Percentiles rank a stretch among this genome's conserved stretches.
Conservation (phyloP, 2,797 vertebrate genomes). For the Alauda arvensis region DNA sequence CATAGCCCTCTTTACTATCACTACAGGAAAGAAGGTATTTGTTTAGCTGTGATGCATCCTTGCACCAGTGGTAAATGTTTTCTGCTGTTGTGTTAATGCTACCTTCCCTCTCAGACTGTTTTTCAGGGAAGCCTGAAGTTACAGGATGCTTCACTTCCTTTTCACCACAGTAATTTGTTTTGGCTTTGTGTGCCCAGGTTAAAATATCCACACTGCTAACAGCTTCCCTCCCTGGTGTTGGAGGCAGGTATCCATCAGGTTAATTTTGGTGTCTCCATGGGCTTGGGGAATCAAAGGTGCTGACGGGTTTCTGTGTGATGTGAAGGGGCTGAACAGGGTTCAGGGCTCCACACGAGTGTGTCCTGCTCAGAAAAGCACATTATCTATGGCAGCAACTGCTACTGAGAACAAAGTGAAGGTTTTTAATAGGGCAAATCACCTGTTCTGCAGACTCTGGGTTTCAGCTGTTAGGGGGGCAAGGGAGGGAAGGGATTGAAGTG, state of each 20-base stretch:
- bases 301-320: neutral
- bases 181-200: neutral
- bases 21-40: neutral
- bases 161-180: neutral
- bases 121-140: neutral
- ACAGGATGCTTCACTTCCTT: neutral
- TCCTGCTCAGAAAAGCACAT: neutral
- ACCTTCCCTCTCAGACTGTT: neutral
- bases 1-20: neutral
- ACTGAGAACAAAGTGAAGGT: neutral
- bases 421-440: neutral
- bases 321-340: neutral
- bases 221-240: neutral
- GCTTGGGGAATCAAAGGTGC: neutral
- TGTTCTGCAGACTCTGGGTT: neutral
- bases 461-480: neutral
- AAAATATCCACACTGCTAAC: neutral
- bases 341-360: accelerated
- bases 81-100: neutral
- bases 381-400: neutral
- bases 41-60: neutral
- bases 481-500: neutral
- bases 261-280: neutral
- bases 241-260: neutral
- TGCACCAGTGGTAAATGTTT: neutral